Base-by-base conservation (phyloP, 2,113 vertebrate genomes). In the Trogon melanurus region DNA sequence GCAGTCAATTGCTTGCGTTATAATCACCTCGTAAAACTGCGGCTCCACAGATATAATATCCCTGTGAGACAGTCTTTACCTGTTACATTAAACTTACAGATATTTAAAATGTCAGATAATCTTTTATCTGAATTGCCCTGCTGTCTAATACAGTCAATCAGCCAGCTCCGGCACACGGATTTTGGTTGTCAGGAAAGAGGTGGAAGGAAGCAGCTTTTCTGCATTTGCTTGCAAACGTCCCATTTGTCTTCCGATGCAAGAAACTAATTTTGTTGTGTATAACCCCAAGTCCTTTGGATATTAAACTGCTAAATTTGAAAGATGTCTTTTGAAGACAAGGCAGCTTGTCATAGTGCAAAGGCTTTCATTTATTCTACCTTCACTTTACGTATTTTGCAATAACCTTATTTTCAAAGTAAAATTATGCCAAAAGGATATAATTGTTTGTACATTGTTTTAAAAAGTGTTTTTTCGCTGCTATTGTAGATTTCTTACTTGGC, bases 21-120 rank as follows among this genome's bases (percentile, higher is more conserved):
- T 89, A 91, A 91, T 87, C 88, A 87, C 70, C 84, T 93, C 73
- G 26, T 85, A 95, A 93, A 92, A 94, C 70, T 32, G 67, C 23
- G 73, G 87, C 80, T 93, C 72, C 69, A 61, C 8, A 81, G 70
- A 87, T 75, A 67, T 72, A 91, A 78, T 75, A 84, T 44, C 60
- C 73, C 69, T 44, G 61, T 0, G 32, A 89, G 85, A 87, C 85
- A 78, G 65, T 48, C 74, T 90, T 84, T 66, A 91, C 91, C 85
- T 93, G 88, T 91, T 91, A 73, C 20, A 74, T 93, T 94, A 94
- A 95, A 95, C 85, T 95, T 84, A 91, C 81, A 74, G 90, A 70
- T 93, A 91, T 86, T 93, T 84, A 84, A 93, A 93, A 53, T 66
- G 88, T 87, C 94, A 81, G 78, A 45, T 58, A 56, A 87, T 91